These are phyloP conservation scores for Aphelinus certus DNA, from an alignment of 1,140 invertebrate species.

Conservation along the genomic window DNA sequence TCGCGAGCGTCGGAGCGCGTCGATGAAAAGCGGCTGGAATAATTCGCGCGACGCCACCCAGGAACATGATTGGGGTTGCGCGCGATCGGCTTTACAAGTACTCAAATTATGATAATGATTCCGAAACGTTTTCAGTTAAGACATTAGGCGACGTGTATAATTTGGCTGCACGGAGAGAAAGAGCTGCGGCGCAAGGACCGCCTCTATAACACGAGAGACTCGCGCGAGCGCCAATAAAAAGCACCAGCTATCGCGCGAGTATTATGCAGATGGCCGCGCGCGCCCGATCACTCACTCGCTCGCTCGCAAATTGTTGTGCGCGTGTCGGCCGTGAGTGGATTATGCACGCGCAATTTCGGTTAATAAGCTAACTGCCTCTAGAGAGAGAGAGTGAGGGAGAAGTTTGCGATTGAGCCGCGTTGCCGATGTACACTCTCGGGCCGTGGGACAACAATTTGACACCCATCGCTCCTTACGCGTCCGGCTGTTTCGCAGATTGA, in stretches of 20 bases:
- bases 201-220: neutral
- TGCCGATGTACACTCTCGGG: too few relatives aligned
- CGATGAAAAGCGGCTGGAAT: slow-evolving; percentile 52
- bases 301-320: neutral
- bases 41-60: slow-evolving; percentile 55
- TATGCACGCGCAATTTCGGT: slow-evolving; percentile 37
- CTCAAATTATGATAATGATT: slow-evolving; percentile 62
- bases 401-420: neutral
- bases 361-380: slow-evolving; percentile 33
- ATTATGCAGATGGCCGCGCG: slow-evolving; percentile 54
- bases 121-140: slow-evolving; percentile 59
- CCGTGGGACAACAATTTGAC: slow-evolving; percentile 21
- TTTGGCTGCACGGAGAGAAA: slow-evolving; percentile 50
- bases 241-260: slow-evolving; percentile 14
- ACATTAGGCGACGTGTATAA: slow-evolving; percentile 60
- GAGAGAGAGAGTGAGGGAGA: too few relatives aligned
- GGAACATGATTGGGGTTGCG: slow-evolving; percentile 53
- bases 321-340: slow-evolving; percentile 5
- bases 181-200: slow-evolving; percentile 34
- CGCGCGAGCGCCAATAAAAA: slow-evolving; percentile 52
- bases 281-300: neutral
- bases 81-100: slow-evolving; percentile 39
- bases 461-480: neutral
- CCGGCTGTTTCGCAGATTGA: too few relatives aligned
- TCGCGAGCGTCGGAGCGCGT: slow-evolving; percentile 34